Percentiles rank a stretch among this genome's conserved stretches.
phyloP scores from a whole-genome alignment of 2,888 invertebrate genomes.

The Acanthoscelides obtectus region DNA sequence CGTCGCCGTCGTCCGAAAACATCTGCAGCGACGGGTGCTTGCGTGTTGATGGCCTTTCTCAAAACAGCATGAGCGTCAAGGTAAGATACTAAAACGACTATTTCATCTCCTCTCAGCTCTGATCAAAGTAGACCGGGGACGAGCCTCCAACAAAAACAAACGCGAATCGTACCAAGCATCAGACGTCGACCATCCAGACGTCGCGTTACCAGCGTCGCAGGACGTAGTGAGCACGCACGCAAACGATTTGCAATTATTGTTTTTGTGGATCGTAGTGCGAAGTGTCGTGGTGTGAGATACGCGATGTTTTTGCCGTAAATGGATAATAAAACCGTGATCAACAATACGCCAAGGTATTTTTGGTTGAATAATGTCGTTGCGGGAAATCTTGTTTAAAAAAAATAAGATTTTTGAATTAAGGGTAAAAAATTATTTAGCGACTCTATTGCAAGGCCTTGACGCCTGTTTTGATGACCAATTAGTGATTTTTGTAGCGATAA shows the following conservation, averaged over 20 bases:
- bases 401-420: too few relatives aligned
- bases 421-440: too few relatives aligned
- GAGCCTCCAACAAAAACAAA: neutral
- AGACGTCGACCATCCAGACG: neutral
- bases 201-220: neutral
- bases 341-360: neutral
- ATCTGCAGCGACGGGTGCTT: neutral
- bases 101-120: neutral
- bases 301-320: neutral
- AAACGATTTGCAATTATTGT: neutral
- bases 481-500: too few relatives aligned
- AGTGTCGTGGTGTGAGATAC: neutral
- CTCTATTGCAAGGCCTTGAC: too few relatives aligned
- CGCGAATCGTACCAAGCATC: neutral
- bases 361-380: neutral
- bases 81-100: neutral
- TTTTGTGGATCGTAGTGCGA: neutral
- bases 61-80: constrained; percentile 1
- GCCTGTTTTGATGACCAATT: too few relatives aligned
- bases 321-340: neutral
- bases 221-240: neutral
- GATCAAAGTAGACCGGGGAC: neutral
- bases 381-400: too few relatives aligned
- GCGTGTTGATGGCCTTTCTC: neutral
- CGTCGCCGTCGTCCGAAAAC: neutral